Conservation (phyloP, 2,888 invertebrate species). For the Thera britannica region DNA sequence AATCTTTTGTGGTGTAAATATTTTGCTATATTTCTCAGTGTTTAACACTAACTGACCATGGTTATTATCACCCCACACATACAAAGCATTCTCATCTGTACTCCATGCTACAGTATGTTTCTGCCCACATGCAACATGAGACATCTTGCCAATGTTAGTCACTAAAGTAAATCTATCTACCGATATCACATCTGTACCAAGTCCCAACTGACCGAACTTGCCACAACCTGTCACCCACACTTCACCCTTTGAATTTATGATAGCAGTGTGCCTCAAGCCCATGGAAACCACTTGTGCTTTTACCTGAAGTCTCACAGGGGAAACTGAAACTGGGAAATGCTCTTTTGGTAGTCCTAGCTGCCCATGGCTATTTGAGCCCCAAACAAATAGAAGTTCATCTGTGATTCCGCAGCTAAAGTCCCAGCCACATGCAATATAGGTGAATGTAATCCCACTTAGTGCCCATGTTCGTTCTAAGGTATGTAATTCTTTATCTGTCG, state of each 20-base stretch:
- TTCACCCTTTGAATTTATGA: conserved; percentile 86
- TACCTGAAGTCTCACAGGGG: conserved; percentile 70
- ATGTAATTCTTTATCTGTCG: conserved; percentile 77
- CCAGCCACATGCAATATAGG: conserved; percentile 91
- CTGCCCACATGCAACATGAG: conserved; percentile 91
- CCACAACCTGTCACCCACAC: conserved; percentile 88
- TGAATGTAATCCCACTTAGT: conserved; percentile 82
- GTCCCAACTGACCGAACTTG: conserved; percentile 88
- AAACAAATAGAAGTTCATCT: conserved; percentile 88
- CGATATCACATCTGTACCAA: conserved; percentile 69
- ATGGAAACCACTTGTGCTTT: conserved; percentile 86
- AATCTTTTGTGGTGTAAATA: conserved; percentile 82
- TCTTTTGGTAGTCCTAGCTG: conserved; percentile 88
- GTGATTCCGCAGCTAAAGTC: conserved; percentile 91
- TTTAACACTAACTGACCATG: conserved; percentile 90
- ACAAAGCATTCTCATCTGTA: conserved; percentile 84
- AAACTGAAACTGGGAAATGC: conserved; percentile 67
- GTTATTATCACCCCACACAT: conserved; percentile 93
- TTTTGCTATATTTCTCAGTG: conserved; percentile 76
- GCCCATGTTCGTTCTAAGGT: conserved; percentile 86
- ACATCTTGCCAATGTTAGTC: conserved; percentile 82
- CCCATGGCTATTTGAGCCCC: conserved; percentile 93
- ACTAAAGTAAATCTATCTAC: conserved; percentile 82
- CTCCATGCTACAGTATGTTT: conserved; percentile 89
- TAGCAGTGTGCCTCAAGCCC: conserved; percentile 88